Percentiles rank a stretch among this genome's conserved stretches.
These are phyloP conservation scores for Aphelenchoides fujianensis DNA, from an alignment of 1,140 invertebrate genomes.

Conservation along the genomic window DNA sequence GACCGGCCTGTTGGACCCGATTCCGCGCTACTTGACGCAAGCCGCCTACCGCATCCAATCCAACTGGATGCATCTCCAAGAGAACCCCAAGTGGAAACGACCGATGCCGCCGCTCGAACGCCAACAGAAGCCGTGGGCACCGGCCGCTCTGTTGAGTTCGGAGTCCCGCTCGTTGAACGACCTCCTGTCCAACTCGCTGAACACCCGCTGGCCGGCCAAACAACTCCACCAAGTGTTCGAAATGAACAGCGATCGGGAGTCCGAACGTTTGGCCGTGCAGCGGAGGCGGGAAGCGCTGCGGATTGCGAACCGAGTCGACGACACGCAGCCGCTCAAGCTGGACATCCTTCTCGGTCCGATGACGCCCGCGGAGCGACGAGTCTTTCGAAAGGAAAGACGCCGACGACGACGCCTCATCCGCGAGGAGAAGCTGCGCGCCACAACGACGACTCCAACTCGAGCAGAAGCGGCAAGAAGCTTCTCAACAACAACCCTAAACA, in stretches of 20 bases:
- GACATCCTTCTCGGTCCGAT: conserved; percentile 9
- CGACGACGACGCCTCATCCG: conserved; percentile 18
- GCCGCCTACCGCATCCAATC: conserved; percentile 30
- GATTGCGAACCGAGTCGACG: conserved; percentile 10
- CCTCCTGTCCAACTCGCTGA: conserved; percentile 25
- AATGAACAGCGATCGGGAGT: not conserved
- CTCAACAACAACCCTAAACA: not conserved
- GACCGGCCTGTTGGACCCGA: conserved; percentile 21
- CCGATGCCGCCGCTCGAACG: conserved; percentile 24
- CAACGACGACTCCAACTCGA: conserved; percentile 17
- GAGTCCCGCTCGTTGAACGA: conserved; percentile 23
- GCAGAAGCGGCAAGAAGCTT: conserved; percentile 7
- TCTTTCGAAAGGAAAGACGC: conserved; percentile 21
- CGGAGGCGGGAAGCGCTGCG: not conserved
- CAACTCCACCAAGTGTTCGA: conserved; percentile 11
- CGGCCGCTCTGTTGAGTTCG: conserved; percentile 22
- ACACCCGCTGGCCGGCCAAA: conserved; percentile 1
- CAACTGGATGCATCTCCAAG: conserved; percentile 17
- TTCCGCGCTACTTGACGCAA: conserved; percentile 6
- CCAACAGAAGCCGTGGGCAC: conserved; percentile 22
- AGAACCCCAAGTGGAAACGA: conserved; percentile 20
- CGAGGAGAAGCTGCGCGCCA: conserved; percentile 18
- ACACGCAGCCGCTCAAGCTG: not conserved
- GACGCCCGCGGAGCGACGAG: conserved; percentile 17
- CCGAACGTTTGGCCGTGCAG: conserved; percentile 17